Conservation (phyloP, 2,888 invertebrate genomes). For the Branchipolynoe longqiensis region DNA sequence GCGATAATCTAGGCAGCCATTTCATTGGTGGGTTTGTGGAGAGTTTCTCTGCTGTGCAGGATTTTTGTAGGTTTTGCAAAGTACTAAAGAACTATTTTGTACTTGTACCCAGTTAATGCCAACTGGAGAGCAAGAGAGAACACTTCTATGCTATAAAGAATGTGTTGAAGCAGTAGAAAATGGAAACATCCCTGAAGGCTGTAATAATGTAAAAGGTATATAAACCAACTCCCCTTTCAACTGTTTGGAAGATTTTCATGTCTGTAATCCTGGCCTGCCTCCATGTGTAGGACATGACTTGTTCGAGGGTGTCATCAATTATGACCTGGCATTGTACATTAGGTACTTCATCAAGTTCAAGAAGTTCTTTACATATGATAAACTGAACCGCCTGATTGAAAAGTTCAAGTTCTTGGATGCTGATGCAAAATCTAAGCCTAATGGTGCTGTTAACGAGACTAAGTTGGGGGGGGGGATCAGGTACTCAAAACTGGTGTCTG, state of each 20-base stretch:
- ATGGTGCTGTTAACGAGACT: not conserved
- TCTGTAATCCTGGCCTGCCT: conserved; percentile 60
- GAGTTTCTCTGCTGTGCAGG: not conserved
- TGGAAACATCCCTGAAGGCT: no score
- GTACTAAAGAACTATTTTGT: not conserved
- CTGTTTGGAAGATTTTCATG: conserved; percentile 60
- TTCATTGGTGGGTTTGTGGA: not conserved
- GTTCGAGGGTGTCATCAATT: conserved; percentile 63
- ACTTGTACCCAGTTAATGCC: not conserved
- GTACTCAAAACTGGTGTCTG: not conserved
- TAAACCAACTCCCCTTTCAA: not conserved
- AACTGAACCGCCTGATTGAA: conserved; percentile 56
- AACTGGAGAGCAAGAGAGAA: not conserved
- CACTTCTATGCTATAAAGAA: not conserved
- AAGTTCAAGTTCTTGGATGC: conserved; percentile 53
- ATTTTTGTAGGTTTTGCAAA: conserved; percentile 6
- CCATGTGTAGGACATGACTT: conserved; percentile 61
- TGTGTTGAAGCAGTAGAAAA: no score
- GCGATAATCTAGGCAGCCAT: not conserved
- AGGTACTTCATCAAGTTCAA: conserved; percentile 59
- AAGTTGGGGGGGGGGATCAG: not conserved
- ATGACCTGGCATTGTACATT: conserved; percentile 62
- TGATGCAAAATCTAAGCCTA: not conserved
- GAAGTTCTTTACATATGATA: conserved; percentile 35
- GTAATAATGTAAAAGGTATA: not conserved